Base-by-base conservation (phyloP, 1,140 invertebrate species). In the Whitmania pigra region DNA sequence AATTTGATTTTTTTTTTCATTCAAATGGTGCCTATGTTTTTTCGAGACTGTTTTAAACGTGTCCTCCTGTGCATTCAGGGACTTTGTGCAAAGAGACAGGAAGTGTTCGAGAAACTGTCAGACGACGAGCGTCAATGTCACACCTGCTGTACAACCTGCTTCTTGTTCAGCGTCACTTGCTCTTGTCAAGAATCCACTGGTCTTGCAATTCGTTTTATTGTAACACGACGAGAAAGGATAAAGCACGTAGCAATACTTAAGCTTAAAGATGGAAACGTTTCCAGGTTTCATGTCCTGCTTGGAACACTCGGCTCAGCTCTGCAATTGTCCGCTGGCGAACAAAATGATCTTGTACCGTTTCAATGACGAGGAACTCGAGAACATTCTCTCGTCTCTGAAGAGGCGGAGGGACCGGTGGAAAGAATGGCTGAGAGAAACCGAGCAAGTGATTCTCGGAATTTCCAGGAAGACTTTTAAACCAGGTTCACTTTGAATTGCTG, bases 121-220 rank as follows among this genome's bases (percentile, higher is more conserved):
- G 96, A 98, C 84, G 94, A 98, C 82, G 92, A 94, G 80, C 86
- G 95, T 67, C 91, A 95, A 81, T 99, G 96, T 81, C 88, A 90
- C 78, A 85, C 88, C 77, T 99, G 96, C 84, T 96, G 97, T 83
- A 97, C 95, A 0, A 98, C 95, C 29, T 95, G 93, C 81, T 99
- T 97, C 83, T 83, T 98, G 60, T 97, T 93, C 49, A 93, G 93
- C 31, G 88, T 99, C 57, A 90, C 90, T 69, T 98, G 95, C 76
- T 82, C 86, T 27, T 96, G 93, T 83, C 87, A 86, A 13, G 57
- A 49, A 49, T 49, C 43, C 13, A 49, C 43, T 15, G 43, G 43
- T 49, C 15, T 17, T 17, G 43, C 15, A 15, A 15, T 49, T 49
- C 1, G 13, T 49, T 49, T 49, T 17, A 36, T 36, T 36, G n/a